Evolutionary conservation across 1,140 invertebrate genomes (phyloP).

Genomic region (Aphis gossypii): DNA sequence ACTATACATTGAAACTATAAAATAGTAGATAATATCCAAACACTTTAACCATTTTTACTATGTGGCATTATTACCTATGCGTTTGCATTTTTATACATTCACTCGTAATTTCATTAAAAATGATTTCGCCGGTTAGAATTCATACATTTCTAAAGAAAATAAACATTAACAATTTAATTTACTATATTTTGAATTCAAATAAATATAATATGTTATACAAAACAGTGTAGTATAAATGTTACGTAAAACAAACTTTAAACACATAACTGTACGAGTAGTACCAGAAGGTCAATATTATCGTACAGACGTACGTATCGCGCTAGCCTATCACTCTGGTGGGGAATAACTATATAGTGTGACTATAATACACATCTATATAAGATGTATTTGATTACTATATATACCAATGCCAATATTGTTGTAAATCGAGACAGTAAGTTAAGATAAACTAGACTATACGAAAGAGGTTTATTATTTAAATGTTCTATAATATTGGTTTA

Average conservation of each 20-base stretch:
- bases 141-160: not conserved
- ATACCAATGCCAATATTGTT: not conserved
- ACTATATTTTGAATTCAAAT: not conserved
- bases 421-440: not conserved
- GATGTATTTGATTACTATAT: not conserved
- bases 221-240: not conserved
- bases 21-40: not conserved
- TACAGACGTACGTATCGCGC: not conserved
- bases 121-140: not conserved
- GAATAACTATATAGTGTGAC: not conserved
- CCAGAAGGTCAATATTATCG: not conserved
- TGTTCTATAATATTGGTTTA: no score
- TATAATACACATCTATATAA: not conserved
- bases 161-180: not conserved
- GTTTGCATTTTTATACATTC: not conserved
- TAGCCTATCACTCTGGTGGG: not conserved
- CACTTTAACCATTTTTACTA: not conserved
- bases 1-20: not conserved
- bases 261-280: not conserved
- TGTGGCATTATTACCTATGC: not conserved
- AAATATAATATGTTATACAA: not conserved
- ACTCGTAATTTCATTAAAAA: not conserved
- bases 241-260: not conserved
- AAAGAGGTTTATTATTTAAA: no score
- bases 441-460: no score